Base-by-base conservation (phyloP, 2,113 vertebrate species). In the Actenoides hombroni region DNA sequence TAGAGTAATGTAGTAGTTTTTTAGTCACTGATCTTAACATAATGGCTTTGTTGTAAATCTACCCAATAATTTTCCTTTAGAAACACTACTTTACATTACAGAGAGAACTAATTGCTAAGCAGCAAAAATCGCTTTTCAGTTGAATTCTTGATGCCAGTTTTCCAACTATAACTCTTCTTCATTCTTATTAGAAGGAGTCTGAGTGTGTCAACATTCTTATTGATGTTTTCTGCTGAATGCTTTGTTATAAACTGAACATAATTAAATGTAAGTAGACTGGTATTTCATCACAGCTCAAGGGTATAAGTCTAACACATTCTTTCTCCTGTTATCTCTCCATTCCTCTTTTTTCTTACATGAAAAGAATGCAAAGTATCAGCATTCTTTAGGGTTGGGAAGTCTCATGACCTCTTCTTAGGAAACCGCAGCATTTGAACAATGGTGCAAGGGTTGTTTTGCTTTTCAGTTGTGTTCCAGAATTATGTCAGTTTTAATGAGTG, bases 251-350 rank as follows among this genome's bases (percentile, higher is more conserved):
- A 88, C 71, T 71, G 86, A 95, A 90, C 91, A 80, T 95, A 97
- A 97, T 97, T 97, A 96, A 95, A 96, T 95, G 74, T 87, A 94
- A 85, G 86, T 94, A 93, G 70, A 76, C 77, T 92, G 79, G 78
- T 91, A 88, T 96, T 97, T 96, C 84, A 96, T 96, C 93, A 96
- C 64, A 94, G 88, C 94, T 97, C 92, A 93, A 95, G 85, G 91
- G 56, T 94, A 92, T 93, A 78, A 94, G 84, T 74, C 89, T 89
- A 94, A 86, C 69, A 75, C 90, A 93, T 95, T 96, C 31, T 95
- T 91, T 90, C 70, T 95, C 65, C 60, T 92, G 85, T 88, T 96
- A 92, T 95, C 96, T 91, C 44, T 83, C 25, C 73, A 75, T 29
- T 88, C 71, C 59, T 67, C 68, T 63, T 84, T 94, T 86, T 57